Evolutionary conservation across 1,140 invertebrate genomes (phyloP).

Genomic region (Venturia canescens): DNA sequence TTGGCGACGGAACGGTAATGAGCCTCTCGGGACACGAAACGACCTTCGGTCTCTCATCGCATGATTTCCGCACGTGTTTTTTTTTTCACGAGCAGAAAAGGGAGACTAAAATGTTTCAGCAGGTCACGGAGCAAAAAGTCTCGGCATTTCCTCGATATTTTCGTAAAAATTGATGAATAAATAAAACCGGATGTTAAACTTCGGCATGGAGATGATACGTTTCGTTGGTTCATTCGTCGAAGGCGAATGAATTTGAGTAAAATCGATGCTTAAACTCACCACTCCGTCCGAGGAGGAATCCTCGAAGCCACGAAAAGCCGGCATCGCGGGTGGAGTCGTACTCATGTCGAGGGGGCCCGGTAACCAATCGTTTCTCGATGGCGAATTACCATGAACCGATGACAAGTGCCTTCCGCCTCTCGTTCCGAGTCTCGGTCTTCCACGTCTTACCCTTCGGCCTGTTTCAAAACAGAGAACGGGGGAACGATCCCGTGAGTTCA

Average conservation of each 20-base stretch:
- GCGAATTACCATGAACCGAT: constrained; percentile 69
- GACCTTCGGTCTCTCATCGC: neutral
- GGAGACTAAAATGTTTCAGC: too few species aligned
- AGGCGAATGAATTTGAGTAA: neutral
- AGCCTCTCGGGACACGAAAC: neutral
- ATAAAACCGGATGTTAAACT: too few species aligned
- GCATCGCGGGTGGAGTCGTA: constrained; percentile 73
- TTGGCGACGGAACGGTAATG: neutral
- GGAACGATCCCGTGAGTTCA: constrained; percentile 12
- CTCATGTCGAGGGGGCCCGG: constrained; percentile 72
- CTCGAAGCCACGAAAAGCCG: constrained; percentile 73
- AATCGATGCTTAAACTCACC: constrained; percentile 60
- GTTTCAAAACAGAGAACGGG: constrained; percentile 26
- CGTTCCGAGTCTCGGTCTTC: constrained; percentile 74
- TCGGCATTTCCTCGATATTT: too few species aligned
- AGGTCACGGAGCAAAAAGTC: too few species aligned
- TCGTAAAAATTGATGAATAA: too few species aligned
- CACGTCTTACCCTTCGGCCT: constrained; percentile 72
- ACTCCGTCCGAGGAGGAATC: constrained; percentile 72
- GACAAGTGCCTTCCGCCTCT: constrained; percentile 69
- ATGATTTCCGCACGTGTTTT: neutral
- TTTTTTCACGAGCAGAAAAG: neutral
- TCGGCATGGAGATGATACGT: too few species aligned
- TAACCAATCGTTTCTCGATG: constrained; percentile 71
- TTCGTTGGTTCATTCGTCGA: too few species aligned